Percentiles rank a stretch among this genome's conserved stretches.
phyloP scores from a whole-genome alignment of 2,888 invertebrate genomes.

The Odontocerum albicorne region DNA sequence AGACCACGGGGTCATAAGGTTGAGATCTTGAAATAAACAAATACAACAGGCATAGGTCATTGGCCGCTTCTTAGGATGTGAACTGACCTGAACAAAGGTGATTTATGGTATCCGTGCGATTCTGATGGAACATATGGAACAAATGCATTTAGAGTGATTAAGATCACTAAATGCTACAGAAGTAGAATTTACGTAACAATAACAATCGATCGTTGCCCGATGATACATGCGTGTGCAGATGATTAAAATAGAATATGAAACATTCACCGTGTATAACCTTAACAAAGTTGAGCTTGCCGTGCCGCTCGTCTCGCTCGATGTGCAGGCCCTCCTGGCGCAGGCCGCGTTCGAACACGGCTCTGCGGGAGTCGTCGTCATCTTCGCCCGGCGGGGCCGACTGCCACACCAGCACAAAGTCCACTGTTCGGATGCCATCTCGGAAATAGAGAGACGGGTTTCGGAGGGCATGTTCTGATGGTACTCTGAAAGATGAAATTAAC shows the following conservation, averaged over 20 bases:
- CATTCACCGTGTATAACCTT: conserved; percentile 61
- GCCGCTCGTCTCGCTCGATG: conserved; percentile 69
- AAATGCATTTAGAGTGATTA: no score
- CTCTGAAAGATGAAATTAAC: conserved; percentile 43
- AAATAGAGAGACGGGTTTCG: conserved; percentile 65
- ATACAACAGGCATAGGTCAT: no score
- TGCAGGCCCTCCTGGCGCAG: conserved; percentile 73
- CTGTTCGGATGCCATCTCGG: conserved; percentile 68
- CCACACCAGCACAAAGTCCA: conserved; percentile 82
- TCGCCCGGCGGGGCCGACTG: conserved; percentile 56
- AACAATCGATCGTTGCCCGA: no score
- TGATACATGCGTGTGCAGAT: no score
- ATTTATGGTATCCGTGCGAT: no score
- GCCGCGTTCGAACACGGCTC: conserved; percentile 70
- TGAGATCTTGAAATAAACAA: no score
- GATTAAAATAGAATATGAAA: not conserved
- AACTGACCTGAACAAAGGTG: no score
- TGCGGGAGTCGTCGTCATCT: conserved; percentile 49
- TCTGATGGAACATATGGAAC: no score
- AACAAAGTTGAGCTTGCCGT: conserved; percentile 74
- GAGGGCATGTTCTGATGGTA: conserved; percentile 48
- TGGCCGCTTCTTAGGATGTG: no score
- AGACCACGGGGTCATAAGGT: no score
- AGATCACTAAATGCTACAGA: no score
- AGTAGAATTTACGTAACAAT: conserved; percentile 21